These are phyloP conservation scores for Candoia aspera DNA, from an alignment of 2,113 vertebrate genomes.

Conservation along the genomic window DNA sequence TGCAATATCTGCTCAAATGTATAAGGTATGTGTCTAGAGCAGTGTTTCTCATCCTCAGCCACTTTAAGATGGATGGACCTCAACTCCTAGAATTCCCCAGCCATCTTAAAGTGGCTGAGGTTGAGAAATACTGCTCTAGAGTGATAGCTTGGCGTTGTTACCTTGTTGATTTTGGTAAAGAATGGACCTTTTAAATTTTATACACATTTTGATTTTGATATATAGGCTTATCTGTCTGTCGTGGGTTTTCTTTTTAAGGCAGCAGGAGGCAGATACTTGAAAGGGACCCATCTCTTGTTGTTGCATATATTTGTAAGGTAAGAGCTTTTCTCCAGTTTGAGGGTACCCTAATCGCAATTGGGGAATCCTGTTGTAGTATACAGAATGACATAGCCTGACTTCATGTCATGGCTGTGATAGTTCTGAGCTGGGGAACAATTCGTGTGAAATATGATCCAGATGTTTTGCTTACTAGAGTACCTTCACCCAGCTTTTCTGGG, in stretches of 20 bases:
- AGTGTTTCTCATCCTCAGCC: too few relatives aligned
- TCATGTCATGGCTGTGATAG: not conserved
- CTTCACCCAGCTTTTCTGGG: not conserved
- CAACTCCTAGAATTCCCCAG: too few relatives aligned
- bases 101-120: too few relatives aligned
- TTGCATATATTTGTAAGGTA: constrained; percentile 93
- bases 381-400: not conserved
- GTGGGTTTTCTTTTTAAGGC: constrained; percentile 48
- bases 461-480: not conserved
- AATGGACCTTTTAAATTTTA: rapidly evolving
- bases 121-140: not conserved
- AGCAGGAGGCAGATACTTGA: not conserved
- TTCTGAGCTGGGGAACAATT: not conserved
- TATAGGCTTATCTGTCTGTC: not conserved
- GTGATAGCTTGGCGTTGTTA: not conserved
- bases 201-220: not conserved
- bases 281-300: constrained; percentile 78
- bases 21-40: not conserved
- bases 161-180: constrained; percentile 15
- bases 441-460: not conserved
- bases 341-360: not conserved
- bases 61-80: too few relatives aligned
- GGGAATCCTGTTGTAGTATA: not conserved
- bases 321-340: not conserved
- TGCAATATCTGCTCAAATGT: not conserved